Conservation (phyloP, 2,113 vertebrate species). For the Brachypteracias leptosomus region DNA sequence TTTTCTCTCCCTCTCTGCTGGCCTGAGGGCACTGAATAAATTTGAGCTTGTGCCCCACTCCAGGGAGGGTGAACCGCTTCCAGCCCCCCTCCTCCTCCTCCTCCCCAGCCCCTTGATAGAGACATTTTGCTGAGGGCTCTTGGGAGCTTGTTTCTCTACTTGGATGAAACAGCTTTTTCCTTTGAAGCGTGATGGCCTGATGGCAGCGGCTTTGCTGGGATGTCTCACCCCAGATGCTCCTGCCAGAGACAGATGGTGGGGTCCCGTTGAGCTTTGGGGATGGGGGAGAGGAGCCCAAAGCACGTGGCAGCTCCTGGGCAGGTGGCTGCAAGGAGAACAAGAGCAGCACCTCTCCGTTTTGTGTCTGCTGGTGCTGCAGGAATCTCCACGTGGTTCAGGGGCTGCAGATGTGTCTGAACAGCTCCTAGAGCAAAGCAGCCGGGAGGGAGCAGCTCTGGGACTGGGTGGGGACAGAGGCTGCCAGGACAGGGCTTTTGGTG, state of each 20-base stretch:
- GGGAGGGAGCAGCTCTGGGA: not conserved
- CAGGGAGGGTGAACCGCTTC: not conserved
- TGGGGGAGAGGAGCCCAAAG: not conserved
- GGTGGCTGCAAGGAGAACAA: not conserved
- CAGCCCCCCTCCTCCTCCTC: not conserved
- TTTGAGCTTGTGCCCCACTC: not conserved
- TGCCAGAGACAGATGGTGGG: not conserved
- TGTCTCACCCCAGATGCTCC: not conserved
- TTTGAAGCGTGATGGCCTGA: not conserved
- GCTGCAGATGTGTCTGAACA: rapidly evolving
- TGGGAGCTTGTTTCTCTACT: not conserved
- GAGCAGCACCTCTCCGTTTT: not conserved
- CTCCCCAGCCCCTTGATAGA: not conserved
- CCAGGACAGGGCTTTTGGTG: not conserved
- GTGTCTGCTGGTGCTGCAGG: not conserved
- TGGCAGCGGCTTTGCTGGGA: not conserved
- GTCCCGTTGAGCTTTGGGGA: rapidly evolving
- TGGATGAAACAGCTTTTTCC: not conserved
- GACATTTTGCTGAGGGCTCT: constrained; percentile 11
- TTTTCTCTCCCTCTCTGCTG: not conserved
- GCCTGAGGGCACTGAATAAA: constrained; percentile 20
- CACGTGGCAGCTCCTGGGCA: rapidly evolving
- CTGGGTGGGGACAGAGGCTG: not conserved
- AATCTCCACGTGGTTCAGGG: not conserved
- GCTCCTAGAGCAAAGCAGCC: not conserved